Evolutionary conservation across 2,888 invertebrate genomes (phyloP), one percentile per base, ranked within the genome.

Genomic region (Cryptophagus acutangulus): DNA sequence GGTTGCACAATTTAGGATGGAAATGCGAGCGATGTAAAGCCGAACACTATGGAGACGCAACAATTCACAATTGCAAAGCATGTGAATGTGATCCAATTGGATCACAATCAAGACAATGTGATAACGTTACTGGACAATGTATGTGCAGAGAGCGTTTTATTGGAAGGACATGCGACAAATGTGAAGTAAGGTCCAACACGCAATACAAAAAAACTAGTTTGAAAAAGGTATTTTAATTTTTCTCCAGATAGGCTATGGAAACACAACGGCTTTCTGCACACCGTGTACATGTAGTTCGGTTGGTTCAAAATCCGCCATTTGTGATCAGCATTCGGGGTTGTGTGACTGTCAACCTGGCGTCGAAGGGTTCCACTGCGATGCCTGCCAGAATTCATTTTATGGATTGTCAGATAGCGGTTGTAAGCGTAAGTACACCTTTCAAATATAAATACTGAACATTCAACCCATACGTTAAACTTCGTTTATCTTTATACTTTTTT

Each of bases 21-120:
- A 74, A 77, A 42, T 84, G 84, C 58, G 83, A 84, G 54, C 76
- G 77, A 49, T 84, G 83, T 62, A 77, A 82, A 61, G 69, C 76
- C 37, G 75, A 76, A 38, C 78, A 78, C 59, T 84, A 77, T 64
- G 83, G 84, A 1, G 75, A 81, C 63, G 77, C 87, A 40, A 60
- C 70, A 9, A 68, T 72, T 16, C 75, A 77, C 25, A 74, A 74
- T 48, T 89, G 89, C 67, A 75, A 75, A 54, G 70, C 79, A 10
- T 93, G 96, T 68, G 77, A 78, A 41, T 96, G 96, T 70, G 79
- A 82, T 62, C 73, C 74, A 0, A 64, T 75, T 6, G 95, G 95
- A 36, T 82, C 93, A 31, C 71, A 77, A 52, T 77, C 78, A 1
- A 72, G 71, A 3, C 74, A 79, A 28, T 92, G 91, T 69, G 80